These are phyloP conservation scores for Cercopithecus hamlyni DNA, from an alignment of 2,797 vertebrate species.

Conservation along the genomic window DNA sequence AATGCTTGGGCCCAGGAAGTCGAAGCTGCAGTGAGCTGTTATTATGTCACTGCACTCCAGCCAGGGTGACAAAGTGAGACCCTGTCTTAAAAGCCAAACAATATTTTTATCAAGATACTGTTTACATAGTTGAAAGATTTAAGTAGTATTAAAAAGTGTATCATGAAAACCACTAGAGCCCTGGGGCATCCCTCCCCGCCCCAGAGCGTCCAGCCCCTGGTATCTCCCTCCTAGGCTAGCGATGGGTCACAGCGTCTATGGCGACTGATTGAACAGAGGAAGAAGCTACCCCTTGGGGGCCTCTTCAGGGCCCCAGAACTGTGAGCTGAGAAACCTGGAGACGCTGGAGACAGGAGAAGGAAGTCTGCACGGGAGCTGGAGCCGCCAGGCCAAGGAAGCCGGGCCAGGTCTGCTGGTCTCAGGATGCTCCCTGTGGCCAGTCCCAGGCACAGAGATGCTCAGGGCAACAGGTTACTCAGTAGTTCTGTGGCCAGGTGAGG, in stretches of 20 bases:
- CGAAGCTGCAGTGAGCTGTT: background rate
- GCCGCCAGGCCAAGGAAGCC: background rate
- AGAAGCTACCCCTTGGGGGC: background rate
- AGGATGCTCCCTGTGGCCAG: background rate
- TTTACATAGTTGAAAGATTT: background rate
- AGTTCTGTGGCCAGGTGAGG: background rate
- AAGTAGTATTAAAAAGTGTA: background rate
- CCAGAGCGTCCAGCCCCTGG: background rate
- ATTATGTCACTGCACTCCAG: background rate
- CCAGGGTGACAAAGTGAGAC: background rate
- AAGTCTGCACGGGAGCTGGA: background rate
- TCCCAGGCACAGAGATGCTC: background rate
- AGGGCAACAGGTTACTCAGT: background rate
- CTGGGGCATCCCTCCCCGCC: background rate
- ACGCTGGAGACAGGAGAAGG: background rate
- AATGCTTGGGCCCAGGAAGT: background rate
- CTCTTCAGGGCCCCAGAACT: accelerated
- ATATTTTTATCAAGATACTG: background rate
- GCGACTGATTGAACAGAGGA: background rate
- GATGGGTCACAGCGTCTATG: too few species aligned
- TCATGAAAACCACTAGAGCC: background rate
- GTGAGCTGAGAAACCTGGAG: background rate
- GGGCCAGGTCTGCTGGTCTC: accelerated
- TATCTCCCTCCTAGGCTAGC: background rate
- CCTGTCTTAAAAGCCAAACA: background rate